phyloP scores from a whole-genome alignment of 1,140 invertebrate genomes.

The Lepidurus arcticus region DNA sequence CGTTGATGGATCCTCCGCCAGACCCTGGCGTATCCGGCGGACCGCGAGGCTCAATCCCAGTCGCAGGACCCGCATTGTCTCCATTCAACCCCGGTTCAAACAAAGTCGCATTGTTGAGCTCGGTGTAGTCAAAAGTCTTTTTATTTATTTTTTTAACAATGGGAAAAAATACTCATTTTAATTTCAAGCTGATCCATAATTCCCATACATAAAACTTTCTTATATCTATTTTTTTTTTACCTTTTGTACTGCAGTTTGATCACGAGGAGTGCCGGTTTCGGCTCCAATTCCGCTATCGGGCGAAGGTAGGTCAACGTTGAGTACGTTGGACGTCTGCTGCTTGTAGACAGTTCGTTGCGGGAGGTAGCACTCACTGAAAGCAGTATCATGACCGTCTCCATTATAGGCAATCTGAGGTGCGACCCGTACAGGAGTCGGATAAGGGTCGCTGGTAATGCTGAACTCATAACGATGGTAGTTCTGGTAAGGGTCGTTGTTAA shows the following conservation, averaged over 20 bases:
- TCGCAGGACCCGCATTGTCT: conserved; percentile 37
- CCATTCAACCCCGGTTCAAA: conserved; percentile 40
- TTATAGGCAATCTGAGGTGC: conserved; percentile 42
- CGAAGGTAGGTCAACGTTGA: conserved; percentile 84
- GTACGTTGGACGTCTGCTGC: conserved; percentile 41
- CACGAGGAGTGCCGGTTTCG: conserved; percentile 80
- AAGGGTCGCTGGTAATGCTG: conserved; percentile 47
- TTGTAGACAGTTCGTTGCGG: conserved; percentile 50
- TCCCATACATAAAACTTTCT: neutral
- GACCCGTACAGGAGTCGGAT: conserved; percentile 32
- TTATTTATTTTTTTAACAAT: neutral
- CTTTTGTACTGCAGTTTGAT: conserved; percentile 81
- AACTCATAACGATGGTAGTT: conserved; percentile 48
- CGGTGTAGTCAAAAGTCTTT: conserved; percentile 81
- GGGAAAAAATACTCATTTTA: neutral
- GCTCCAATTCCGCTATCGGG: conserved; percentile 87
- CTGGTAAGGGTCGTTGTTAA: conserved; percentile 43
- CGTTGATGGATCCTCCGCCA: conserved; percentile 37
- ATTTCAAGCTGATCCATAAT: neutral
- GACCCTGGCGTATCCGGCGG: conserved; percentile 38
- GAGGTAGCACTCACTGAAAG: conserved; percentile 55
- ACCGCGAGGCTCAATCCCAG: conserved; percentile 44
- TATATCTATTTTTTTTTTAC: conserved; percentile 48
- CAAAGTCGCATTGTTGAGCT: conserved; percentile 59
- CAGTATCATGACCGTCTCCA: conserved; percentile 39